phyloP scores from a whole-genome alignment of 2,797 vertebrate genomes.

The Artibeus jamaicensis region DNA sequence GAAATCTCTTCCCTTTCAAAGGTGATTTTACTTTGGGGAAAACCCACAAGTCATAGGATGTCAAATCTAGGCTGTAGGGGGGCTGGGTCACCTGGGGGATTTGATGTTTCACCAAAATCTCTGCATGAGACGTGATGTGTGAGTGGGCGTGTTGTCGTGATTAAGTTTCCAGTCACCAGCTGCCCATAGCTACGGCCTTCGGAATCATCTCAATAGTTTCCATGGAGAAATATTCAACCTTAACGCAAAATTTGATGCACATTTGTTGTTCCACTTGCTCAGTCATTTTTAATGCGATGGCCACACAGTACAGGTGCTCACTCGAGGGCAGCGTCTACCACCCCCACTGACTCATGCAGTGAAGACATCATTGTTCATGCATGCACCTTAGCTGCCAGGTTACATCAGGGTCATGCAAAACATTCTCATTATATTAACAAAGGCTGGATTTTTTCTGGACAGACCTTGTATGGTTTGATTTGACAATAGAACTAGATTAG shows the following conservation, averaged over 20 bases:
- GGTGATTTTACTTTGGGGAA: background rate
- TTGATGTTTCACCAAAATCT: background rate
- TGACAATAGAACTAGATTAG: background rate
- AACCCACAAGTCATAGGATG: background rate
- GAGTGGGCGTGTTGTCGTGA: background rate
- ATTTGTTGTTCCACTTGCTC: background rate
- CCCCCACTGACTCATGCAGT: background rate
- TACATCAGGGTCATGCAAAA: background rate
- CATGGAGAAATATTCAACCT: background rate
- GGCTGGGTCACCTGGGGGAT: background rate
- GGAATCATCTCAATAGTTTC: background rate
- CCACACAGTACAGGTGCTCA: background rate
- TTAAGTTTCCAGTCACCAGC: background rate
- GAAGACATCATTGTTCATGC: background rate
- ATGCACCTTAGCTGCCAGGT: background rate
- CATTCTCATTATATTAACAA: background rate
- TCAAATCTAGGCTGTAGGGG: background rate
- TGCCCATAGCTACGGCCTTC: background rate
- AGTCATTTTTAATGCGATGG: background rate
- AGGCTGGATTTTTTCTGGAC: background rate
- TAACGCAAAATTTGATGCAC: background rate
- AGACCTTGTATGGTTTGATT: background rate
- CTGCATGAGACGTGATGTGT: background rate
- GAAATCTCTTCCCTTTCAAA: no score
- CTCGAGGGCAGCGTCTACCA: rapidly evolving